Evolutionary conservation across 2,113 vertebrate genomes (phyloP).

Genomic region (Bufo bufo): DNA sequence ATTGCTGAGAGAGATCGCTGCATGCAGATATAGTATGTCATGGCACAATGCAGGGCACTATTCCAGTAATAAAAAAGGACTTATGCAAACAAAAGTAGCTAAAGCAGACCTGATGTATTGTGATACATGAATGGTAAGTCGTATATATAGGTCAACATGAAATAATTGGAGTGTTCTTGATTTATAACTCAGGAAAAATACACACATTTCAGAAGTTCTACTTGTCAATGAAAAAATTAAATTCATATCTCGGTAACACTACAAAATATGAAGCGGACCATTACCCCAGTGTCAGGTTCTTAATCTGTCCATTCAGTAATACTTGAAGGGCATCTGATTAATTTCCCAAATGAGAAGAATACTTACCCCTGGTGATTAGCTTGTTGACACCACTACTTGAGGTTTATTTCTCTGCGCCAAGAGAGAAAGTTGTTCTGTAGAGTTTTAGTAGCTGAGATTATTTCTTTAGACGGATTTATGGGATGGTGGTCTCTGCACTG

Average conservation of each 20-base stretch:
- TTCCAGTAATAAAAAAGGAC: no score
- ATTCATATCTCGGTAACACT: neutral
- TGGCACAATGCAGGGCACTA: neutral
- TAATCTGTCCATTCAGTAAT: neutral
- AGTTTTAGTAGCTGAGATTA: conserved; percentile 14
- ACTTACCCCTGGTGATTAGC: conserved; percentile 19
- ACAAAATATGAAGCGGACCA: neutral
- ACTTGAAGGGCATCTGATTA: neutral
- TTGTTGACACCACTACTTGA: conserved; percentile 34
- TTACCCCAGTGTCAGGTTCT: neutral
- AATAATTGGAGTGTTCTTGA: neutral
- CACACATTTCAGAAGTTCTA: neutral
- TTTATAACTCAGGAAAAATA: no score
- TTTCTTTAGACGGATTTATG: conserved; percentile 45
- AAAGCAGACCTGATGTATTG: neutral
- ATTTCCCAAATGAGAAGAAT: conserved; percentile 28
- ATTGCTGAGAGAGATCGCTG: neutral
- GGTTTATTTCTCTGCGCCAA: conserved; percentile 9
- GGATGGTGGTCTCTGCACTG: conserved; percentile 18
- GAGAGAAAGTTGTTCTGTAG: neutral
- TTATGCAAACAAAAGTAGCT: neutral
- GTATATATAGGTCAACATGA: neutral
- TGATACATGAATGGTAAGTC: neutral
- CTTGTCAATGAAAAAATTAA: neutral
- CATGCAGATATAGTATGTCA: neutral